Evolutionary conservation across 2,113 vertebrate genomes (phyloP).

Genomic region (Enhydra lutris): DNA sequence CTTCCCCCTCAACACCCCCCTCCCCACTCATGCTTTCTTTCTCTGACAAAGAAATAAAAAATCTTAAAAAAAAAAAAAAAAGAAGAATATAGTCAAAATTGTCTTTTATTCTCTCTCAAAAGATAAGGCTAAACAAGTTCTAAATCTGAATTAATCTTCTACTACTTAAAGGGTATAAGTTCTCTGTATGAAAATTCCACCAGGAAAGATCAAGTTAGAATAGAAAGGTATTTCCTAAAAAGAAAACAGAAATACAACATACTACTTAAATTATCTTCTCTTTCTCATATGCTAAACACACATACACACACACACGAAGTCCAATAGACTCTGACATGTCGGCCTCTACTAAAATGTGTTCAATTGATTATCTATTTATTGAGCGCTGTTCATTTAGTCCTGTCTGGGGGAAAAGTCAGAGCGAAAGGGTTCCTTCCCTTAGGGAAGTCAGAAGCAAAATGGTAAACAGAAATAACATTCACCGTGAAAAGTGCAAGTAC

Average conservation of each 20-base stretch:
- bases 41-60: too few relatives aligned
- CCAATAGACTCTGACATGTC: not conserved
- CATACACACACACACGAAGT: not conserved
- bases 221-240: not conserved
- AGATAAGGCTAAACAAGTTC: not conserved
- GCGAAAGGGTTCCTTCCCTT: not conserved
- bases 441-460: not conserved
- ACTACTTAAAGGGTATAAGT: not conserved
- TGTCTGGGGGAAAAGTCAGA: not conserved
- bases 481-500: not conserved
- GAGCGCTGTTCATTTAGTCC: not conserved
- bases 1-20: too few relatives aligned
- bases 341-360: not conserved
- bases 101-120: not conserved
- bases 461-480: not conserved
- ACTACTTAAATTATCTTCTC: not conserved
- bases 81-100: not conserved
- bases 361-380: not conserved
- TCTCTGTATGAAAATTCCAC: not conserved
- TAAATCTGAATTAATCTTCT: not conserved
- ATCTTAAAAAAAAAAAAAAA: too few relatives aligned
- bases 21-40: too few relatives aligned
- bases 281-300: not conserved
- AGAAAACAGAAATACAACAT: not conserved
- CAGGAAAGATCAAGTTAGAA: not conserved